A percentile compares a stretch with the other conserved stretches of the same genome.
Evolutionary conservation across 2,888 invertebrate species (phyloP).

Genomic region (Pollenia labialis): DNA sequence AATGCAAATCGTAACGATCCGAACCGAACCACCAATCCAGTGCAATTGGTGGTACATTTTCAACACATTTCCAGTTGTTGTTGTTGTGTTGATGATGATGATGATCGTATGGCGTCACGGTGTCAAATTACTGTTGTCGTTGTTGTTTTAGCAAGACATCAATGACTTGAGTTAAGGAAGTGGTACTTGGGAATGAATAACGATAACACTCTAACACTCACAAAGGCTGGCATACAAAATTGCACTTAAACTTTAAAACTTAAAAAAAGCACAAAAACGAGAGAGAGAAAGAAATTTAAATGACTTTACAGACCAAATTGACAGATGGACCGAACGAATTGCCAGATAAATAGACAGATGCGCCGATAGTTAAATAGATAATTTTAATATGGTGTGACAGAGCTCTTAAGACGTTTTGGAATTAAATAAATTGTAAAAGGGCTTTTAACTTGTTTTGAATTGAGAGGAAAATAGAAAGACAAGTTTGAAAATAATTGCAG

Average conservation of each 20-base stretch:
- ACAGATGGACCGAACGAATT: conserved; percentile 35
- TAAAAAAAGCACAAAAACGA: conserved; percentile 2
- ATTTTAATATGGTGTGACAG: conserved; percentile 76
- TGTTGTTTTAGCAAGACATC: conserved; percentile 32
- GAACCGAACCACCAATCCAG: background rate
- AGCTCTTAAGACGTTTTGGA: conserved; percentile 15
- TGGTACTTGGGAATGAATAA: conserved; percentile 31
- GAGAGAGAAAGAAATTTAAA: conserved; percentile 41
- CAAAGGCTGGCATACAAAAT: background rate
- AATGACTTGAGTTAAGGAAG: conserved; percentile 56
- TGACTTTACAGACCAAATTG: conserved; percentile 15
- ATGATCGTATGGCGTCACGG: conserved; percentile 68
- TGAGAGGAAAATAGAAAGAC: conserved; percentile 14
- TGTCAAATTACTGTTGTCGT: conserved; percentile 64
- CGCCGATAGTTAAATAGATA: conserved; percentile 76
- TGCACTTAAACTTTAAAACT: conserved; percentile 49
- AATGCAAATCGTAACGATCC: background rate
- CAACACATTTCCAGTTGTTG: conserved; percentile 7
- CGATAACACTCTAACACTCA: background rate
- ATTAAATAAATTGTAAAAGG: conserved; percentile 60
- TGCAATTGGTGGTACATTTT: conserved; percentile 15
- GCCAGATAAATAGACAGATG: conserved; percentile 45
- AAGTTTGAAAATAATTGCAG: conserved; percentile 10
- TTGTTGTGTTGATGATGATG: background rate
- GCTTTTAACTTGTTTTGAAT: background rate